Conservation (phyloP, 2,888 invertebrate species). For the Drosophila trichaetosa region DNA sequence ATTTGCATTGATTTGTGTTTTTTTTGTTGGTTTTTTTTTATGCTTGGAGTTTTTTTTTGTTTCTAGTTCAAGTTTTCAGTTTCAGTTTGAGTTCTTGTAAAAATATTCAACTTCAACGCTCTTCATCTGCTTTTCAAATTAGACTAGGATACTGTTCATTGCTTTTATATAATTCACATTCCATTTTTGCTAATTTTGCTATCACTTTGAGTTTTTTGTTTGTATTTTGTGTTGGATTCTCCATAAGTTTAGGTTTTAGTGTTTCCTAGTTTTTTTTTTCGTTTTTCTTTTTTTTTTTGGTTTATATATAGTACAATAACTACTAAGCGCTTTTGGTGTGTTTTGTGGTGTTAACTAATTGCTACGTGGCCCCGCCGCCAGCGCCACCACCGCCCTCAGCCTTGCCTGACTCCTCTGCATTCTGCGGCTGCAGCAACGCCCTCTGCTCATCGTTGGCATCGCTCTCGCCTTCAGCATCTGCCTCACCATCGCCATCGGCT, state of each 20-base stretch:
- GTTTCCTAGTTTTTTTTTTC: not conserved
- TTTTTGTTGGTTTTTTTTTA: slow-evolving; percentile 19
- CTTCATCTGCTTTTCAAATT: slow-evolving; percentile 54
- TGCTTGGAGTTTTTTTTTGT: slow-evolving; percentile 16
- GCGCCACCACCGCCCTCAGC: slow-evolving; percentile 51
- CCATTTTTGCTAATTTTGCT: slow-evolving; percentile 78
- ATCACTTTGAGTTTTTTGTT: slow-evolving; percentile 74
- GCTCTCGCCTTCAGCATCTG: slow-evolving; percentile 63
- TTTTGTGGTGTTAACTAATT: slow-evolving; percentile 67
- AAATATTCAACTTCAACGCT: slow-evolving; percentile 72
- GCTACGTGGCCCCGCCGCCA: slow-evolving; percentile 81
- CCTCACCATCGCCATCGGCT: slow-evolving; percentile 75
- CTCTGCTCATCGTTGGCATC: slow-evolving; percentile 84
- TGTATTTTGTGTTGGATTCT: slow-evolving; percentile 41
- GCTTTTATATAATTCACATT: slow-evolving; percentile 84
- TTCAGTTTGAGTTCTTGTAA: slow-evolving; percentile 53
- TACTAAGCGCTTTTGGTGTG: slow-evolving; percentile 68
- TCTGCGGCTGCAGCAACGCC: slow-evolving; percentile 78
- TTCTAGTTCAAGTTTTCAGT: slow-evolving; percentile 46
- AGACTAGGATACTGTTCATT: slow-evolving; percentile 84
- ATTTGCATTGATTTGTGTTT: slow-evolving; percentile 39
- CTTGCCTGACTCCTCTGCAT: slow-evolving; percentile 32
- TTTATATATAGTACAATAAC: slow-evolving; percentile 54
- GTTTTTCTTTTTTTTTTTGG: slow-evolving; percentile 15
- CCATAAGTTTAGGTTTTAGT: slow-evolving; percentile 29